Conservation (phyloP, 2,113 vertebrate species). For the Tretioscincus oriximinensis region DNA sequence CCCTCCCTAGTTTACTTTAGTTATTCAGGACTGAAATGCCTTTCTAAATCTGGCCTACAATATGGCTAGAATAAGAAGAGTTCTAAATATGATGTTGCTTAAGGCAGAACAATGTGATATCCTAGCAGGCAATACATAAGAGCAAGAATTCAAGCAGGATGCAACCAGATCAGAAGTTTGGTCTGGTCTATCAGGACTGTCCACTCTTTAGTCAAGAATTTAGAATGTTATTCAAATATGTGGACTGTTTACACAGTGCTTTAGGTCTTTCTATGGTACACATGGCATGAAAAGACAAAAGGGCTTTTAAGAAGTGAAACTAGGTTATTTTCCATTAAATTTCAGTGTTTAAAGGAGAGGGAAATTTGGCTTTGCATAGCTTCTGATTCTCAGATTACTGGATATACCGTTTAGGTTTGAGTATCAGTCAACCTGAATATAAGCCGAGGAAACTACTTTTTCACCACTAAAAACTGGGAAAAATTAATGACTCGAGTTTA, state of each 20-base stretch:
- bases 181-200: neutral
- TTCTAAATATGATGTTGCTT: neutral
- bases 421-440: no score
- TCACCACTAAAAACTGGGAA: no score
- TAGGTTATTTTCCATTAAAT: conserved; percentile 6
- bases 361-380: neutral
- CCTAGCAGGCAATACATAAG: neutral
- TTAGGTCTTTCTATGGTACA: conserved; percentile 12
- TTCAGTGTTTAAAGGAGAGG: neutral
- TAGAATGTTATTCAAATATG: neutral
- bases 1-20: no score
- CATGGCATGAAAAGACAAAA: neutral
- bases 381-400: no score
- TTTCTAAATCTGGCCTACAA: no score
- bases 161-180: neutral
- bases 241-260: neutral
- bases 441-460: no score
- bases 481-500: no score
- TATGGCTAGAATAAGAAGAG: no score
- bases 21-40: no score
- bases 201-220: neutral
- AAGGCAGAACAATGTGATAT: neutral
- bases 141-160: neutral
- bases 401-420: no score
- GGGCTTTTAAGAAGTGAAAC: neutral